Conservation (phyloP, 2,888 invertebrate genomes). For the Lacanobia oleracea region DNA sequence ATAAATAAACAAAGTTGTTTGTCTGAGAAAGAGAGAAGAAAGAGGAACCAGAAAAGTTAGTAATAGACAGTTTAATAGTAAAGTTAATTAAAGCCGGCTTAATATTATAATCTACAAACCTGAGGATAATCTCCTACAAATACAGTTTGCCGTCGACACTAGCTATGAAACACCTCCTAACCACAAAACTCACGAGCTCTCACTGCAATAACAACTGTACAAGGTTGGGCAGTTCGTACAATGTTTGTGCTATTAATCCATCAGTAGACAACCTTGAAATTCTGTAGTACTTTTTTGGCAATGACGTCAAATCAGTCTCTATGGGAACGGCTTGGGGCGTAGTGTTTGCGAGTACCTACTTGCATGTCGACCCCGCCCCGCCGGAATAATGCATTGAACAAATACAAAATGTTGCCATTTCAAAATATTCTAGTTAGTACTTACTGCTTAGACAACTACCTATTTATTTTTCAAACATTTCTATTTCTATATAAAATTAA, state of each 20-base stretch:
- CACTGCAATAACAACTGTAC: neutral
- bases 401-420: slow-evolving; percentile 10
- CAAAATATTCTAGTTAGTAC: neutral
- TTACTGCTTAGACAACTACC: neutral
- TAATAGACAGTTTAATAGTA: neutral
- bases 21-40: neutral
- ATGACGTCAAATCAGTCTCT: neutral
- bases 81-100: neutral
- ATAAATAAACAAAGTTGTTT: slow-evolving; percentile 16
- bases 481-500: too few relatives aligned
- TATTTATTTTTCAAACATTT: neutral
- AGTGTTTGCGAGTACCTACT: neutral
- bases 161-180: neutral
- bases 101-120: neutral
- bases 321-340: neutral
- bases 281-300: neutral
- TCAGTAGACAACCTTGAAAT: slow-evolving; percentile 12
- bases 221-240: neutral
- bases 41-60: neutral
- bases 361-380: neutral
- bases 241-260: neutral
- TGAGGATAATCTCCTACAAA: neutral
- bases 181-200: slow-evolving; percentile 13
- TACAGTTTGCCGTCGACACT: neutral
- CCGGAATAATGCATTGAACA: neutral